Evolutionary conservation across 2,888 invertebrate genomes (phyloP), one percentile per base, ranked within the genome.

Genomic region (Dicyrtomina minuta): DNA sequence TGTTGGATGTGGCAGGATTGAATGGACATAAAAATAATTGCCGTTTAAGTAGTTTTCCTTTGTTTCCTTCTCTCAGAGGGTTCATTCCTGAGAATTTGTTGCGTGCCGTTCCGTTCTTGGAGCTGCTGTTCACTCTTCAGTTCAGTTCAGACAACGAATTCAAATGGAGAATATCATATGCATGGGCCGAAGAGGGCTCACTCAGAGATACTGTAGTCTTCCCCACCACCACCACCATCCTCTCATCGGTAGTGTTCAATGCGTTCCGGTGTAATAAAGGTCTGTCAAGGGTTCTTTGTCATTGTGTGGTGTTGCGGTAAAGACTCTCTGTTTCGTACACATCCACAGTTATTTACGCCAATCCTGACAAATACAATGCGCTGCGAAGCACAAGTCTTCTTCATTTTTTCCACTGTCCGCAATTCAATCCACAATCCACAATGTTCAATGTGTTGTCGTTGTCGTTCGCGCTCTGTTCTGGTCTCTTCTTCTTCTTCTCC

Each of bases 281-380:
- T 58, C 49, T 49, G 62, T 62, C 27, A 49, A 49, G 62, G 49
- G 46, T 62, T 62, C 44, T 22, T 27, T 43, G 17, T 24, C 44
- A 33, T 58, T 58, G 33, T 58, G 49, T 62, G 15, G 24, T 6
- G 27, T 22, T 49, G 44, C n/a, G 49, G 49, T 62, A n/a, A 22
- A 62, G 33, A 62, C 62, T 49, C 62, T 62, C 62, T n/a, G 24
- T 49, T 49, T 62, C 62, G 17, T 33, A 62, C 62, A 33, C 33
- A n/a, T 33, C 4, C 3, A 33, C 26, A 55, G 24, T 55, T 55
- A 55, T 46, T 55, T 55, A 33, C 33, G 33, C 33, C 4, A 33
- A 33, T 33, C 4, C 33, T 33, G 26, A 26, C 56, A 56, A 27
- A 6, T 56, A 12, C 22, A 51, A 12, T 4, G 20, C 27, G n/a